Evolutionary conservation across 2,113 vertebrate species (phyloP).

Genomic region (Laticauda laticaudata): DNA sequence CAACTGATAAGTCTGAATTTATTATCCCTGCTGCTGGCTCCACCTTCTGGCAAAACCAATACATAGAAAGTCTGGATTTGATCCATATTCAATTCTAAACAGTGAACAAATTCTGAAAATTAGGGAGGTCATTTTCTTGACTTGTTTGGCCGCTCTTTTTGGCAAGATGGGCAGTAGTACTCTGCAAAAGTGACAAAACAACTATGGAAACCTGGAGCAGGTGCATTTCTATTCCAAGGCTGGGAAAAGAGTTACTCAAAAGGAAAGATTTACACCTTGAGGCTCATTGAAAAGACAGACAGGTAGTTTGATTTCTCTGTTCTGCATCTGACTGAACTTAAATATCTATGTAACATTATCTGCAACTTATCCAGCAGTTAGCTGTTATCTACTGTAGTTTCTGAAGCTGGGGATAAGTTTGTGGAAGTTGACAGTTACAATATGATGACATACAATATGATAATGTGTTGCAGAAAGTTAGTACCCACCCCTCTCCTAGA

Average conservation of each 20-base stretch:
- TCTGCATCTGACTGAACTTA: background rate
- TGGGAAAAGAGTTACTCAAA: background rate
- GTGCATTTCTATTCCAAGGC: background rate
- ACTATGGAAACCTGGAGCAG: background rate
- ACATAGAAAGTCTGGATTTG: background rate
- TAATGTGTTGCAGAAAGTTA: background rate
- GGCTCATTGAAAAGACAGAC: background rate
- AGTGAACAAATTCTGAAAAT: background rate
- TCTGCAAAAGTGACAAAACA: background rate
- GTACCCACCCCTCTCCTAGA: too few species aligned
- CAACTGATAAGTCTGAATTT: background rate
- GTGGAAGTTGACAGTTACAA: background rate
- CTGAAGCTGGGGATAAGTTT: background rate
- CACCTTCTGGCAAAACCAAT: background rate
- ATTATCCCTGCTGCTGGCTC: background rate
- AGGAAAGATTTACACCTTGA: background rate
- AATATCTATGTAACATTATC: background rate
- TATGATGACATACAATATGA: background rate
- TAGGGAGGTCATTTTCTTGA: background rate
- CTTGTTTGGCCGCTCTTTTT: background rate
- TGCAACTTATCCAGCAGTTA: background rate
- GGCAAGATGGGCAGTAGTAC: background rate
- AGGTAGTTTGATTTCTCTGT: background rate
- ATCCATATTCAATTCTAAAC: background rate
- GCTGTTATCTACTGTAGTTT: background rate